A percentile compares a stretch with the other conserved stretches of the same genome.
phyloP scores from a whole-genome alignment of 2,888 invertebrate genomes.

The Cepaea hortensis region DNA sequence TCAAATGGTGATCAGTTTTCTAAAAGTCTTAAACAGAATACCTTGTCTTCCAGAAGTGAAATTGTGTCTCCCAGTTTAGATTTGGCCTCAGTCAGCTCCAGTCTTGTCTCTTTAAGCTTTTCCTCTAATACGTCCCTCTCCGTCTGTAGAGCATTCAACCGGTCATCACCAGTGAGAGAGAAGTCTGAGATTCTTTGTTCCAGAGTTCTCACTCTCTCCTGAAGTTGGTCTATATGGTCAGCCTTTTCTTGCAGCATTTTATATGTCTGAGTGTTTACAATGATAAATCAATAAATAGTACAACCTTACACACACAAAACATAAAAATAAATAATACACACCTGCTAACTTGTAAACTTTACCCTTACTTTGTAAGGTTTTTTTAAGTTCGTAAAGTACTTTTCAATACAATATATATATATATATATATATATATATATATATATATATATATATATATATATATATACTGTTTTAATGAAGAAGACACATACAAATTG shows the following conservation, averaged over 20 bases:
- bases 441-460: no score
- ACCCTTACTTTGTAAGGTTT: no score
- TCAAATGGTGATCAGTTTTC: no score
- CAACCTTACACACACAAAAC: no score
- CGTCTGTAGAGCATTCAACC: constrained; percentile 59
- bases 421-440: no score
- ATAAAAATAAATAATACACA: no score
- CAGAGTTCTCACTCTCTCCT: constrained; percentile 81
- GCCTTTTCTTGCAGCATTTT: constrained; percentile 69
- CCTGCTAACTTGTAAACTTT: no score
- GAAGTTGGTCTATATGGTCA: constrained; percentile 83
- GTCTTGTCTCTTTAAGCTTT: constrained; percentile 88
- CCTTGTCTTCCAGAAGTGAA: constrained; percentile 90
- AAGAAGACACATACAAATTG: no score
- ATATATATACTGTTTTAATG: no score
- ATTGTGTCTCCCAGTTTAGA: constrained; percentile 94
- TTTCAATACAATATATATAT: no score
- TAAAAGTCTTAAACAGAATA: constrained; percentile 39
- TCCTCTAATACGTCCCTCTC: constrained; percentile 80
- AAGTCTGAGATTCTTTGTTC: constrained; percentile 76
- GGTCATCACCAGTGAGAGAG: constrained; percentile 70
- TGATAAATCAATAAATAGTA: no score
- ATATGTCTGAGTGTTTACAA: constrained; percentile 56
- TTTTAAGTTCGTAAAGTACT: no score
- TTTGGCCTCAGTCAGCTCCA: constrained; percentile 91